phyloP scores from a whole-genome alignment of 1,140 invertebrate genomes.

The Bombus fervidus region DNA sequence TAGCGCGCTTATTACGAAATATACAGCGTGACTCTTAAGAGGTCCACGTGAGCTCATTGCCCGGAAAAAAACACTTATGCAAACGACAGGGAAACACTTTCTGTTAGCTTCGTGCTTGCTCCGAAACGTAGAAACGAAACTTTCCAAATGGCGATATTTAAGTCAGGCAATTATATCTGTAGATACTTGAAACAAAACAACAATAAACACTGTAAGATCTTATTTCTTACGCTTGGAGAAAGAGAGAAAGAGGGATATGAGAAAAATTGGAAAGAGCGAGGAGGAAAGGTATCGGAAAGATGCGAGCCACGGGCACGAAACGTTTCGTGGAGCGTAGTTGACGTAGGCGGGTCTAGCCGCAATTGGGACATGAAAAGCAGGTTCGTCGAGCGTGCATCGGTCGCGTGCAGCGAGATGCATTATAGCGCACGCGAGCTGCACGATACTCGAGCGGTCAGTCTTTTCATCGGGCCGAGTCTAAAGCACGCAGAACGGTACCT shows the following conservation, averaged over 20 bases:
- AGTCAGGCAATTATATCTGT: no score
- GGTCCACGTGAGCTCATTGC: not conserved
- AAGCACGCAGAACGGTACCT: slow-evolving; percentile 54
- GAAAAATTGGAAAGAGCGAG: not conserved
- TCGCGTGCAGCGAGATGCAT: slow-evolving; percentile 44
- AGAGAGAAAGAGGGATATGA: no score
- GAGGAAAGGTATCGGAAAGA: not conserved
- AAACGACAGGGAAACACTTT: slow-evolving; percentile 3
- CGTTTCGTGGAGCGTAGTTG: not conserved
- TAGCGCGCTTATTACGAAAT: not conserved
- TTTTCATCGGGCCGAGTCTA: slow-evolving; percentile 44
- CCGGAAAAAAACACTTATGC: not conserved
- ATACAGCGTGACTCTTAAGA: not conserved
- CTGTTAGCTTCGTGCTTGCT: not conserved
- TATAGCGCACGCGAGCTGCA: slow-evolving; percentile 37
- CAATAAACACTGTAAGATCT: no score
- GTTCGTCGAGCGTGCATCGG: slow-evolving; percentile 44
- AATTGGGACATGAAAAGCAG: slow-evolving; percentile 53
- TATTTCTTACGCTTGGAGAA: not conserved
- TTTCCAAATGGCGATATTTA: no score
- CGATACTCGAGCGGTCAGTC: slow-evolving; percentile 47
- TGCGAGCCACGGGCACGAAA: not conserved
- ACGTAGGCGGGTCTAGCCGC: slow-evolving; percentile 22
- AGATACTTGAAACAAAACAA: not conserved
- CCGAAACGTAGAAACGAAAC: not conserved